Evolutionary conservation across 53 echinoderm and acorn worm species (phyloP).

Genomic region (Zoroaster sp.): DNA sequence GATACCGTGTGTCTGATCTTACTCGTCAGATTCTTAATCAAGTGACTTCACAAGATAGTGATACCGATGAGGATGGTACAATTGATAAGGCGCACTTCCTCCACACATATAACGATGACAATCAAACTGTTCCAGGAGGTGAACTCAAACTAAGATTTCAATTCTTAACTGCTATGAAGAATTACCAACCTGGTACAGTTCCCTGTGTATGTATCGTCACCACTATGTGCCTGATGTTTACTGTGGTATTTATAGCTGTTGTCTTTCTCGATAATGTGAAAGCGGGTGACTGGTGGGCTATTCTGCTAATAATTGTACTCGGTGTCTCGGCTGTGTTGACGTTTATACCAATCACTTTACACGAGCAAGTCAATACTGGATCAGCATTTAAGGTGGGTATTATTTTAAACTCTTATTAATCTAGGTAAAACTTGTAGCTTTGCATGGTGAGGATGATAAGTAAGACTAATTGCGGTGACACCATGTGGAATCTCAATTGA

Average conservation of each 20-base stretch:
- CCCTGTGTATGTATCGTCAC: slow-evolving; percentile 41
- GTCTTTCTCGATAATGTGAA: slow-evolving; percentile 3
- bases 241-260: not conserved
- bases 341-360: slow-evolving; percentile 64
- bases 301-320: slow-evolving; percentile 38
- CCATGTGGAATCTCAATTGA: too few species aligned
- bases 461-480: too few species aligned
- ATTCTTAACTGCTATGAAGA: slow-evolving; percentile 16
- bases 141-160: not conserved
- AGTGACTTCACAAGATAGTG: not conserved
- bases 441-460: too few species aligned
- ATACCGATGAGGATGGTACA: not conserved
- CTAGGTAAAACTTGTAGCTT: too few species aligned
- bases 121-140: slow-evolving; percentile 1
- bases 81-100: not conserved
- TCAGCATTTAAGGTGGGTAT: slow-evolving; percentile 58
- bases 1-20: slow-evolving; percentile 50
- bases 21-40: not conserved
- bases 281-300: slow-evolving; percentile 67
- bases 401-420: too few species aligned
- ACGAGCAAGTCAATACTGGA: slow-evolving; percentile 63
- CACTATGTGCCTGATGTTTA: slow-evolving; percentile 26
- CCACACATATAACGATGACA: not conserved
- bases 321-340: slow-evolving; percentile 3
- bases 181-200: slow-evolving; percentile 55